Conservation (phyloP, 2,797 vertebrate species). For the Eptatretus atami region DNA sequence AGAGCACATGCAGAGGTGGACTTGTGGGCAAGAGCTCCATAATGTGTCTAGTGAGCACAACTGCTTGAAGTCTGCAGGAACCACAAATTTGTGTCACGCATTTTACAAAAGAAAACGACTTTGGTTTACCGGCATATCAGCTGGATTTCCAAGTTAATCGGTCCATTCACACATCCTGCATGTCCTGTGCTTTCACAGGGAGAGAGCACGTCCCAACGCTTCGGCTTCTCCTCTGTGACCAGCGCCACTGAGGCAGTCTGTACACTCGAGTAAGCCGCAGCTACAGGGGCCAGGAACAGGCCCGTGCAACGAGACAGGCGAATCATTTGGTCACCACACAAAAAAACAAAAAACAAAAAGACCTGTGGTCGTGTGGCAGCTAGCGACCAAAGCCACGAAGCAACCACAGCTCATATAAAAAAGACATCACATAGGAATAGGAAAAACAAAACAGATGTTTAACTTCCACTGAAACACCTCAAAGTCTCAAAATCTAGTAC, state of each 20-base stretch:
- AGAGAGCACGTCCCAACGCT: conserved; percentile 60
- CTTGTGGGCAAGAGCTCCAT: conserved; percentile 93
- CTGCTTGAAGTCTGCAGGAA: conserved; percentile 43
- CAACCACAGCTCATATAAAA: too few relatives aligned
- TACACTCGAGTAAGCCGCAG: conserved; percentile 66
- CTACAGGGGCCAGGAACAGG: conserved; percentile 64
- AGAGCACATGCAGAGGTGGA: conserved; percentile 83
- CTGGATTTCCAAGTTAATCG: background rate
- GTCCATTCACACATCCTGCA: conserved; percentile 26
- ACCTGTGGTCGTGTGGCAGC: conserved; percentile 65
- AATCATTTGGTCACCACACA: conserved; percentile 79
- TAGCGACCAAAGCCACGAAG: too few relatives aligned
- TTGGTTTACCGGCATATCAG: background rate
- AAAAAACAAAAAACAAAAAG: too few relatives aligned
- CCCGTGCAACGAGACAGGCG: conserved; percentile 58
- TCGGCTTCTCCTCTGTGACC: conserved; percentile 82
- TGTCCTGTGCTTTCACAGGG: conserved; percentile 88
- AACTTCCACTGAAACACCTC: too few relatives aligned
- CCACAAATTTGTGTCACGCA: background rate
- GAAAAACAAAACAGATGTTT: too few relatives aligned
- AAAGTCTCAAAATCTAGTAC: too few relatives aligned
- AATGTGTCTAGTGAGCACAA: conserved; percentile 98
- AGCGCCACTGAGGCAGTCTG: conserved; percentile 66
- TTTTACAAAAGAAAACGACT: background rate
- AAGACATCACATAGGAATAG: conserved; percentile 16